Conservation (phyloP, 2,888 invertebrate genomes). For the Vannuccia rotundouncinata region DNA sequence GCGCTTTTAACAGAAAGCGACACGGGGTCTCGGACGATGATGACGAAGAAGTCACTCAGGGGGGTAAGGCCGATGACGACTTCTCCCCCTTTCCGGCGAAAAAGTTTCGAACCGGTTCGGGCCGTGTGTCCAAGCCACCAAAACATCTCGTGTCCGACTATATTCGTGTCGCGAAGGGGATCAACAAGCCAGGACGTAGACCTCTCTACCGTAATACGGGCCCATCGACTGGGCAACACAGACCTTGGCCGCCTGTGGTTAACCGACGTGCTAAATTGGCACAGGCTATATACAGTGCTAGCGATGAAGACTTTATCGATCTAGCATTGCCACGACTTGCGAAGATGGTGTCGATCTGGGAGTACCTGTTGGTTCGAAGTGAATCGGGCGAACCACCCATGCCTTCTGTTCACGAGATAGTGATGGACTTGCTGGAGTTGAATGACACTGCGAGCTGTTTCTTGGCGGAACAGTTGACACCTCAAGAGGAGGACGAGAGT, state of each 20-base stretch:
- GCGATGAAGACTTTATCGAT: conserved; percentile 57
- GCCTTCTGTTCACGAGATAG: conserved; percentile 30
- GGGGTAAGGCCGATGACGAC: too few species aligned
- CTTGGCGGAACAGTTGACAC: conserved; percentile 16
- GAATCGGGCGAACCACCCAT: conserved; percentile 48
- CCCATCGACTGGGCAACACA: too few species aligned
- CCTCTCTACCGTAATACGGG: too few species aligned
- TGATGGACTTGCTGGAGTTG: conserved; percentile 29
- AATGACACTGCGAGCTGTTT: not conserved
- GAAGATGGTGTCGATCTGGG: conserved; percentile 57
- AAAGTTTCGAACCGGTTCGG: too few species aligned
- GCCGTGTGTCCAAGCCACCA: conserved; percentile 62
- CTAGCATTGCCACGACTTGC: conserved; percentile 57
- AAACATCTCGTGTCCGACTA: conserved; percentile 63
- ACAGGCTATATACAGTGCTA: conserved; percentile 44
- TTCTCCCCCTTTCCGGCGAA: too few species aligned
- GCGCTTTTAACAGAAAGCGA: too few species aligned
- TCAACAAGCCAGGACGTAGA: too few species aligned
- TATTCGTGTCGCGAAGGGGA: too few species aligned
- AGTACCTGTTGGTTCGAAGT: conserved; percentile 57
- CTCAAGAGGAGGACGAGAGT: not conserved
- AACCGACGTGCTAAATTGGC: too few species aligned
- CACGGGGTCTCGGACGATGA: too few species aligned
- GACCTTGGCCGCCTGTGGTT: too few species aligned
- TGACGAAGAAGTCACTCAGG: too few species aligned